Evolutionary conservation across 2,888 invertebrate species (phyloP), one percentile per base, ranked within the genome.

Genomic region (Chydorus sphaericus): DNA sequence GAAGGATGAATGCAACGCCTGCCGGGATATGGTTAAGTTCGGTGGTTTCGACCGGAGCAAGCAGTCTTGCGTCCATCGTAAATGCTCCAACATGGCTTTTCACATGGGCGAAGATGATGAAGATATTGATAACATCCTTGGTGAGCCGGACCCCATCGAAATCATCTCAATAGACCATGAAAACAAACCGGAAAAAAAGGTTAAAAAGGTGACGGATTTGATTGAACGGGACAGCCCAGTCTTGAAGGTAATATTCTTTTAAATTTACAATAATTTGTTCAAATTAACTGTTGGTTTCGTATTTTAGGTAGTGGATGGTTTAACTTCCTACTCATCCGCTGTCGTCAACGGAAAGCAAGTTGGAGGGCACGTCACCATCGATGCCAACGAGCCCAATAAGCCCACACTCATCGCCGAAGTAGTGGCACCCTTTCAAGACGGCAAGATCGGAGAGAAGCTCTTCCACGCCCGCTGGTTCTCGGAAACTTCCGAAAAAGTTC

Each of bases 51-150:
- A 80, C 1, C 68, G 70, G 38, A 69, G 75, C 36, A 83, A 83
- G 62, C 81, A 83, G 65, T 80, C 80, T 5, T 83, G 83, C 65
- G 67, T 76, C 1, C 71, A 75, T 36, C 72, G 82, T 59, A 75
- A 79, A 67, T 87, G 86, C 67, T 82, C 85, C 2, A 82, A 86
- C 66, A 82, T 84, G 82, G 83, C 82, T 2, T 80, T 85, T 14
- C 71, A 71, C 48, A 66, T 68, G 48, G 71, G 68, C 16, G 70
- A 72, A 23, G 71, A 70, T 52, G 70, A 72, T 29, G 71, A 70
- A 51, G 68, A 67, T 11, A 14, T 29, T 30, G 48, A 44, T 29
- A 37, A 10, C 23, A 31, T 30, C 14, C 29, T 23, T 10, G 54
- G 44, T 10, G n/a, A n/a, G n/a, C n/a, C n/a, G n/a, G 16, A 20